Conservation (phyloP, 1,140 invertebrate species). For the Limonius californicus region DNA sequence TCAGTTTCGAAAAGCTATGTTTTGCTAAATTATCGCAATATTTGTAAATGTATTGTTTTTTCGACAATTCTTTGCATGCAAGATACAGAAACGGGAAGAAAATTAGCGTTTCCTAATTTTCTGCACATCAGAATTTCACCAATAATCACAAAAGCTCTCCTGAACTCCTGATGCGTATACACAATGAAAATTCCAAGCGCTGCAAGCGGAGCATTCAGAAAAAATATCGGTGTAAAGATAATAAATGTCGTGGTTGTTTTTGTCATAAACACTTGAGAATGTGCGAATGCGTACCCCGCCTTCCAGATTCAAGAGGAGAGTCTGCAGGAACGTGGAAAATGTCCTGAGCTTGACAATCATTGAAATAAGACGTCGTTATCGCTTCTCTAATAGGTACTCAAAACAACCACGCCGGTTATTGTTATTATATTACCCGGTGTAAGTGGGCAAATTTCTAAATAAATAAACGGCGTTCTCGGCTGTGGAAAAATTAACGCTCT, state of each 20-base stretch:
- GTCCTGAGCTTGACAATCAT: constrained; percentile 20
- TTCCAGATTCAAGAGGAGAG: constrained; percentile 12
- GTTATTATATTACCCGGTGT: constrained; percentile 20
- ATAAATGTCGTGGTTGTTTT: constrained; percentile 13
- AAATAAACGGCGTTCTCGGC: no score
- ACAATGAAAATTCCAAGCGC: constrained; percentile 6
- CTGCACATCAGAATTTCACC: no score
- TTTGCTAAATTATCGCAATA: no score
- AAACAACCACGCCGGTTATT: constrained; percentile 16
- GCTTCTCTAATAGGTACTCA: constrained; percentile 15
- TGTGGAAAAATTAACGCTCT: no score
- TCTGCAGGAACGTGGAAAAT: constrained; percentile 8
- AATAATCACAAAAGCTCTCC: no score
- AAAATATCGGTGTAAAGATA: constrained; percentile 12
- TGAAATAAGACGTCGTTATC: constrained; percentile 19
- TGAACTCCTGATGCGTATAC: no score
- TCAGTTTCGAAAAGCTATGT: no score
- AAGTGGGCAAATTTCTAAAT: background rate
- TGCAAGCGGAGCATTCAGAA: background rate
- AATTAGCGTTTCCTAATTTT: no score
- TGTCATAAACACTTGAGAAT: constrained; percentile 15
- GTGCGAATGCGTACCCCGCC: constrained; percentile 10
- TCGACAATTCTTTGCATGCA: no score
- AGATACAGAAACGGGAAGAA: no score
- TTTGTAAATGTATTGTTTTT: no score